A percentile compares a stretch with the other conserved stretches of the same genome.
phyloP scores from a whole-genome alignment of 2,113 vertebrate genomes.

The Chlorodrepanis virens region DNA sequence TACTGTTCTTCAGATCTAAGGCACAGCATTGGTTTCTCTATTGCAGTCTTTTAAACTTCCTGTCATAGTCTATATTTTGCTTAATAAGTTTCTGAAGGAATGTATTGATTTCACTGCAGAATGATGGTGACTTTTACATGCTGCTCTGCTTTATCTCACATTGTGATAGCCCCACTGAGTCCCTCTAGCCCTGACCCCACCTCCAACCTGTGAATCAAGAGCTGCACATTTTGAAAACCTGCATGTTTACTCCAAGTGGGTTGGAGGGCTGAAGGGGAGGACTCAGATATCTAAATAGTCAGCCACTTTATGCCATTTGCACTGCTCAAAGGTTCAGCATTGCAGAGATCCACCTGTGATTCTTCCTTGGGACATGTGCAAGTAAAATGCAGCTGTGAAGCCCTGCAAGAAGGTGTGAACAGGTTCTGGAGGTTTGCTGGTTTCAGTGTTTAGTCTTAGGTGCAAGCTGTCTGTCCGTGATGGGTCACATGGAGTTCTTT shows the following conservation, averaged over 20 bases:
- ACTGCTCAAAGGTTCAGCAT: background rate
- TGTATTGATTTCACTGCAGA: constrained; percentile 9
- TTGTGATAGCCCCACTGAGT: background rate
- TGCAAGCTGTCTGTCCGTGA: background rate
- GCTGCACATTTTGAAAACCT: background rate
- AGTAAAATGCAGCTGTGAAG: background rate
- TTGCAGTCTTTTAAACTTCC: background rate
- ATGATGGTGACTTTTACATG: background rate
- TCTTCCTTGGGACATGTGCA: background rate
- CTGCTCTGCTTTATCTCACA: background rate
- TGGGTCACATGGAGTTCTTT: background rate
- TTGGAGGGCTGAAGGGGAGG: background rate
- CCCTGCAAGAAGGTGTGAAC: background rate
- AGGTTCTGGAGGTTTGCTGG: background rate
- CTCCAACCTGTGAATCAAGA: background rate
- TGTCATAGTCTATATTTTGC: background rate
- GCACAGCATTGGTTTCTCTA: background rate
- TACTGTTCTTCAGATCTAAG: background rate
- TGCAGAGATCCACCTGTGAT: background rate
- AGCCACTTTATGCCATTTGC: background rate
- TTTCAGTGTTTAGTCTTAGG: background rate
- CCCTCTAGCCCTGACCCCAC: background rate
- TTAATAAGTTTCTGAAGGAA: constrained; percentile 14
- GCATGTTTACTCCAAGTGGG: background rate
- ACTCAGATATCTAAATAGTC: background rate